These are phyloP conservation scores for Calephelis virginiensis DNA, from an alignment of 1,140 invertebrate species.

Conservation along the genomic window DNA sequence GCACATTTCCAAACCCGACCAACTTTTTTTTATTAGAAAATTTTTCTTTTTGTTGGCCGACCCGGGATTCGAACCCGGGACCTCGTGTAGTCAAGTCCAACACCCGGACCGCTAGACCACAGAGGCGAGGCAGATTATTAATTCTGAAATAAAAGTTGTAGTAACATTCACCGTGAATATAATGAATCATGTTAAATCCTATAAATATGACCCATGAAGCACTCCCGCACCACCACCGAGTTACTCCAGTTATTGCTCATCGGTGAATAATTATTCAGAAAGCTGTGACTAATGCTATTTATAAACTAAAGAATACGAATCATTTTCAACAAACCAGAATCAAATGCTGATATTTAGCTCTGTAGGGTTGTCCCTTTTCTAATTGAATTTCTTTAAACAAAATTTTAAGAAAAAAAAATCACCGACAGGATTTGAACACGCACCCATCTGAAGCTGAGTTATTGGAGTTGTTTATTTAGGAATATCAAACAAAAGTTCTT, in stretches of 20 bases:
- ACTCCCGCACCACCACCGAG: constrained; percentile 17
- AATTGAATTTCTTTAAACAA: not conserved
- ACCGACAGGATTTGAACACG: too few relatives aligned
- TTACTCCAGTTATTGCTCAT: constrained; percentile 17
- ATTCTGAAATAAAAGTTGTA: not conserved
- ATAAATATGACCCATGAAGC: constrained; percentile 7
- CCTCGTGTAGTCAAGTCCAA: too few relatives aligned
- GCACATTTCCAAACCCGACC: too few relatives aligned
- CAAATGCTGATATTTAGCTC: not conserved
- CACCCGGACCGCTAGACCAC: too few relatives aligned
- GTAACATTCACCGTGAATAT: not conserved
- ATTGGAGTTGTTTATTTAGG: too few relatives aligned
- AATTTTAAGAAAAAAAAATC: not conserved
- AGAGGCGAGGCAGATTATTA: too few relatives aligned
- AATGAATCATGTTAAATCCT: constrained; percentile 8
- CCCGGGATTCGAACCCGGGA: too few relatives aligned
- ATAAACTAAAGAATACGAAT: constrained; percentile 2
- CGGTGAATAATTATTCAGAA: constrained; percentile 22
- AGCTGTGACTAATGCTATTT: constrained; percentile 18
- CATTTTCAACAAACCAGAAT: constrained; percentile 17
- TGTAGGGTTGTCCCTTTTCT: not conserved
- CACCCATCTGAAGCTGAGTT: not conserved
- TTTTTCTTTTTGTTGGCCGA: too few relatives aligned
- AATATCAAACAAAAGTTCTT: too few relatives aligned
- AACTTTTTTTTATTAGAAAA: too few relatives aligned